Conservation (phyloP, 1,140 invertebrate species). For the Himalopsyche phryganea region DNA sequence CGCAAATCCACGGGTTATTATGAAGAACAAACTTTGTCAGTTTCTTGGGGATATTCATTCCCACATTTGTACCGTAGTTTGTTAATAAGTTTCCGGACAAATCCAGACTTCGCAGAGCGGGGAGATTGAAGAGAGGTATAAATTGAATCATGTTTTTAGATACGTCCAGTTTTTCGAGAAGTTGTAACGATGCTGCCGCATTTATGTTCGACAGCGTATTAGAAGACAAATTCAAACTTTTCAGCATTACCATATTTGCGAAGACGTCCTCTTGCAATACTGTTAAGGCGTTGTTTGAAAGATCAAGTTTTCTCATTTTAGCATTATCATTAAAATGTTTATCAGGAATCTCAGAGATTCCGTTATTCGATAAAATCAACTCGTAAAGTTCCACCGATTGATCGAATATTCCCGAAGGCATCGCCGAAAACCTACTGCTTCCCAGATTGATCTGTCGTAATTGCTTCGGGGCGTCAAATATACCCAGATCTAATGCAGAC, state of each 20-base stretch:
- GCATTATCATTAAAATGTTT: conserved; percentile 20
- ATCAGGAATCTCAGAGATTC: conserved; percentile 15
- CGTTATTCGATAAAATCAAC: conserved; percentile 18
- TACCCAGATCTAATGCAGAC: conserved; percentile 13
- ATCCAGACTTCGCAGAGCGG: conserved; percentile 8
- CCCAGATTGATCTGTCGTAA: conserved; percentile 14
- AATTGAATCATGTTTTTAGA: conserved; percentile 20
- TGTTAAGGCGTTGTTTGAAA: conserved; percentile 19
- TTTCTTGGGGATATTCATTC: conserved; percentile 11
- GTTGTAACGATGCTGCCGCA: background rate
- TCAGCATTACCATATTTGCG: conserved; percentile 5
- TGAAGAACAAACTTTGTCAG: conserved; percentile 10
- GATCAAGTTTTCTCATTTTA: conserved; percentile 14
- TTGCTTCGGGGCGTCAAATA: conserved; percentile 22
- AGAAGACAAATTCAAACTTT: conserved; percentile 21
- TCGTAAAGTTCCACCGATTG: background rate
- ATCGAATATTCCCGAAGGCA: conserved; percentile 31
- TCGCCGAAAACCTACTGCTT: conserved; percentile 11
- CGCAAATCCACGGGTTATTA: conserved; percentile 25
- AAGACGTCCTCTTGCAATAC: conserved; percentile 11
- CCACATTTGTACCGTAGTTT: conserved; percentile 12
- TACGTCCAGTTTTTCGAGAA: conserved; percentile 9
- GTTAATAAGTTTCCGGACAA: conserved; percentile 25
- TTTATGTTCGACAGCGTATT: conserved; percentile 13
- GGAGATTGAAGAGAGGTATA: conserved; percentile 6